phyloP scores from a whole-genome alignment of 1,140 invertebrate species.

The Atopsyche davidsoni region DNA sequence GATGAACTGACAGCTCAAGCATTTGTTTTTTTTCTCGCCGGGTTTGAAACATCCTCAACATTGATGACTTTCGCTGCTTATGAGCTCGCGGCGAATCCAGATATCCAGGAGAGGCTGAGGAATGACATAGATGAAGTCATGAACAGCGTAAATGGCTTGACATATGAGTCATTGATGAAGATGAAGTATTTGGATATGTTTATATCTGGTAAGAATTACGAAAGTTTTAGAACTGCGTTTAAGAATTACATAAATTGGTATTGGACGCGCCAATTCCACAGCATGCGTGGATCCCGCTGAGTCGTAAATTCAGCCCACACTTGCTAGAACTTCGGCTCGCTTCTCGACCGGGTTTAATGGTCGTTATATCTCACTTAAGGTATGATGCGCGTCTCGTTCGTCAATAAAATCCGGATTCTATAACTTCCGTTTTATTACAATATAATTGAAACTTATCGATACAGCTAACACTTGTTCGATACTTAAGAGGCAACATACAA shows the following conservation, averaged over 20 bases:
- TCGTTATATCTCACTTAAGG: too few relatives aligned
- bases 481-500: too few relatives aligned
- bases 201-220: constrained; percentile 36
- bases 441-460: too few relatives aligned
- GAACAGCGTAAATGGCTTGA: constrained; percentile 35
- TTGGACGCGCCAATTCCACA: neutral
- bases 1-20: constrained; percentile 43
- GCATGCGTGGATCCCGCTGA: too few relatives aligned
- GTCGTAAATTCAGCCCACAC: too few relatives aligned
- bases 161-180: constrained; percentile 39
- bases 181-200: constrained; percentile 45
- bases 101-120: constrained; percentile 50
- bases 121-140: constrained; percentile 48
- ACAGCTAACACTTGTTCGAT: too few relatives aligned
- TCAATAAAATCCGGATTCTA: too few relatives aligned
- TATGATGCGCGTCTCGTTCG: too few relatives aligned
- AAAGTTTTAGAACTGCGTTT: neutral
- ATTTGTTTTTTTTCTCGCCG: constrained; percentile 47
- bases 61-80: constrained; percentile 36
- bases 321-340: too few relatives aligned
- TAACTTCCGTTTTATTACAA: too few relatives aligned
- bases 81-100: constrained; percentile 49
- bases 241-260: neutral
- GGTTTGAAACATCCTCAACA: constrained; percentile 43
- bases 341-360: too few relatives aligned